A percentile compares a stretch with the other conserved stretches of the same genome.
Conservation (phyloP, 2,888 invertebrate species). For the Torymus tubicola region DNA sequence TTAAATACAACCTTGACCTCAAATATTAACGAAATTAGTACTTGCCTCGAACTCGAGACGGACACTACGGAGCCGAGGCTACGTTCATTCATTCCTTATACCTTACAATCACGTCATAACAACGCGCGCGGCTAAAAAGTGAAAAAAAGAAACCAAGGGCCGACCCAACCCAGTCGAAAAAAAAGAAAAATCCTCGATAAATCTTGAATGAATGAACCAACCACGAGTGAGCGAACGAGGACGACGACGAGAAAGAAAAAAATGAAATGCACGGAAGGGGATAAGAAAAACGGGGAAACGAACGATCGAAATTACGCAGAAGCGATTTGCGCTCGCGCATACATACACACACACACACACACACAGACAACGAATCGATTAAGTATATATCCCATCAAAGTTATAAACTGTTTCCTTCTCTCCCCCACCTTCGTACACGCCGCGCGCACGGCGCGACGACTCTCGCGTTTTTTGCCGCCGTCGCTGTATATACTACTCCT, state of each 20-base stretch:
- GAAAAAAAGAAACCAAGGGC: not conserved
- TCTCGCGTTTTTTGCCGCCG: conserved; percentile 56
- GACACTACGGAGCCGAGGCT: too few relatives aligned
- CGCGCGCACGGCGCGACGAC: not conserved
- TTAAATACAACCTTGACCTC: too few relatives aligned
- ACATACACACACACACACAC: not conserved
- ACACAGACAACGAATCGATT: conserved; percentile 48
- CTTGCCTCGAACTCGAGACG: too few relatives aligned
- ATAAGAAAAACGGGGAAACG: conserved; percentile 39
- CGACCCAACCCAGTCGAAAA: not conserved
- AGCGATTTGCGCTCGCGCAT: conserved; percentile 45
- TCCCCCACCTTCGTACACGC: not conserved
- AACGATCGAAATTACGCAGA: conserved; percentile 54
- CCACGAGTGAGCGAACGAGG: not conserved
- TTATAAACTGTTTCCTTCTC: conserved; percentile 50
- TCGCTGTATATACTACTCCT: too few relatives aligned
- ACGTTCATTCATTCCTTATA: conserved; percentile 41
- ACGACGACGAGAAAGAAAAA: not conserved
- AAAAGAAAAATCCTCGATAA: conserved; percentile 23
- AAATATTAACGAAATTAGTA: too few relatives aligned
- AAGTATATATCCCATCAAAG: conserved; percentile 51
- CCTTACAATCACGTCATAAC: conserved; percentile 25
- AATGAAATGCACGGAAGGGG: not conserved
- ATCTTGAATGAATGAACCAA: conserved; percentile 43
- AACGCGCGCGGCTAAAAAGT: conserved; percentile 25